Evolutionary conservation across 1,140 invertebrate genomes (phyloP), one percentile per base, ranked within the genome.

Genomic region (Drosophila bocki): DNA sequence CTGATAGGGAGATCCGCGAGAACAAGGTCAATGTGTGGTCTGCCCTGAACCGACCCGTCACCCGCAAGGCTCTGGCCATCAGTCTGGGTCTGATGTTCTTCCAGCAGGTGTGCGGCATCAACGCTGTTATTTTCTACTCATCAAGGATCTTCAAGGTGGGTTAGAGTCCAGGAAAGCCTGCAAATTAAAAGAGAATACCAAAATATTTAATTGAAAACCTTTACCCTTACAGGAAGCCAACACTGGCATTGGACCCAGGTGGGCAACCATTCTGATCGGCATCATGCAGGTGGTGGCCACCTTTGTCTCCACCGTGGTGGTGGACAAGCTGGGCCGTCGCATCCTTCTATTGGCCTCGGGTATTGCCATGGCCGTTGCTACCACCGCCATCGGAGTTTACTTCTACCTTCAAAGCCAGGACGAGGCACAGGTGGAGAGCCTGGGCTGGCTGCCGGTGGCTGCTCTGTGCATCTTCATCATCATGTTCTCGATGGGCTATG

Each of bases 101-200:
- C 91, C 97, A 98, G 87, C 97, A 98, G 91, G 93, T 98, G 32
- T 96, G 95, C 59, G 97, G 97, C 42, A 96, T 98, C 19, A 98
- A 98, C 79, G 96, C 96, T 1, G 96, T 98, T 22, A 96, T 97
- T 64, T 98, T 98, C 91, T 98, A 97, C 80, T 94, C 96, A 0
- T 94, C 94, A 0, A 82, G 93, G 0, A 98, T 98, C 63, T 98
- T 98, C 79, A 71, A 72, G 60, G 91, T 92, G 58, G 59, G 84
- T 82, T 29, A 1, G 1, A n/a, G 13, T 11, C 12, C 1, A 19
- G 6, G 2, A 32, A 9, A 42, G n/a, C 41, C 45, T 26, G 0
- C 0, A 17, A 17, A 42, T 8, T 42, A 9, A 8, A 42, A n/a
- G 3, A 44, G 17, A 4, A 17, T 17, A 11, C 9, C 0, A 11